Evolutionary conservation across 1,140 invertebrate species (phyloP).

Genomic region (Leguminivora glycinivorella): DNA sequence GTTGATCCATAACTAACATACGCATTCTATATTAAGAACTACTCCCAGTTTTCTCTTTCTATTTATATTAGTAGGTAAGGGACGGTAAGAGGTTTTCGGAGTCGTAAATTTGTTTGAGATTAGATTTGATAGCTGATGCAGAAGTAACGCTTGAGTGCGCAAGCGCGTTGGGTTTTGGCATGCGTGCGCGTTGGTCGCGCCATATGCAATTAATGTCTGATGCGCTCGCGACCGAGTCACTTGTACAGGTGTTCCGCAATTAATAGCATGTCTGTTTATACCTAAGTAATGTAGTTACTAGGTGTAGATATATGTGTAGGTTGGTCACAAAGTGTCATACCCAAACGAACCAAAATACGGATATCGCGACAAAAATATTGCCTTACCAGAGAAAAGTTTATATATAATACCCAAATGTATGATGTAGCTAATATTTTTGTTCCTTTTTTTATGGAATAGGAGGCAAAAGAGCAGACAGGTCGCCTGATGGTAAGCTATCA

Average conservation of each 20-base stretch:
- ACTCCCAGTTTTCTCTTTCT: neutral
- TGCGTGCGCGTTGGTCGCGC: constrained; percentile 29
- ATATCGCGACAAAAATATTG: too few species aligned
- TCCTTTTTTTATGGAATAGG: too few species aligned
- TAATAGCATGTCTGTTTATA: constrained; percentile 36
- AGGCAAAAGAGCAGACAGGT: too few species aligned
- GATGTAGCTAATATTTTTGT: too few species aligned
- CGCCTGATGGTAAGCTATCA: too few species aligned
- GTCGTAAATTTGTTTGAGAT: neutral
- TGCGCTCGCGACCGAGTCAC: constrained; percentile 37
- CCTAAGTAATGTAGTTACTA: neutral
- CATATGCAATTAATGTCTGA: constrained; percentile 47
- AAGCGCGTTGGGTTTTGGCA: constrained; percentile 39
- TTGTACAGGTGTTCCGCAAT: constrained; percentile 48
- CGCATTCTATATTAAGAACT: neutral
- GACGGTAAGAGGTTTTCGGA: neutral
- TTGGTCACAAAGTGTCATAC: neutral
- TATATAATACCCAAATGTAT: too few species aligned
- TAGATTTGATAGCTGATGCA: neutral
- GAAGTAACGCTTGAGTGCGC: constrained; percentile 20
- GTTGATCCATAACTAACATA: constrained; percentile 4
- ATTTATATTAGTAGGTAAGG: neutral
- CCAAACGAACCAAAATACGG: too few species aligned
- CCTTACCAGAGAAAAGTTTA: too few species aligned
- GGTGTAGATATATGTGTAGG: neutral